Evolutionary conservation across 2,113 vertebrate genomes (phyloP), one percentile per base, ranked within the genome.

Genomic region (Hippolais icterina): DNA sequence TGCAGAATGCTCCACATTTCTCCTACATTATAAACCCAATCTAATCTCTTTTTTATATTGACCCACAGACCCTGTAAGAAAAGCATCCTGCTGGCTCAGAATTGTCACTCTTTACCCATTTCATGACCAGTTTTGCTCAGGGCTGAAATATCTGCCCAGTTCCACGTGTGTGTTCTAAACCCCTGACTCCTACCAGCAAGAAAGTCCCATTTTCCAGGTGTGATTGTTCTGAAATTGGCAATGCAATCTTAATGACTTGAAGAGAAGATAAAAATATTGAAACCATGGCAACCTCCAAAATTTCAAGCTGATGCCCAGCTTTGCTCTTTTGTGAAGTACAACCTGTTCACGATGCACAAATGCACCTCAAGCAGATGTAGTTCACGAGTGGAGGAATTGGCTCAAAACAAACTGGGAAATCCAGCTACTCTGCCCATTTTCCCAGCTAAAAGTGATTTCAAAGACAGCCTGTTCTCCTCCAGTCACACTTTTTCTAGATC

Each of bases 271-370:
- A 93, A 87, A 94, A 93, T 84, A 78, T 35, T 83, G 92, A 90
- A 97, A 96, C 95, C 87, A 96, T 89, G 59, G 91, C 90, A 97
- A 96, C 94, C 29, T 95, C 76, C 87, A 90, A 82, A 95, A 84
- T 89, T 83, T 60, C 52, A 61, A 94, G 33, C 76, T 42, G 76
- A 71, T 81, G 41, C 79, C 92, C 72, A 95, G 9, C 65, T 93
- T 88, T 80, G 31, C 56, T 94, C 66, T 92, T 88, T 76, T 90
- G 60, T 83, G 79, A 70, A 93, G 63, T 22, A 28, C 75, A 88
- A 59, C 90, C 63, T 86, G 82, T n/a, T 91, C 53, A 20, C 5
- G 4, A 8, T 15, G 57, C 44, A 87, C 47, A 56, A 72, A 60
- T 0, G 6, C 94, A 81, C 44, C 59, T 71, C 16, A 12, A 44